Percentiles rank a stretch among this genome's conserved stretches.
Conservation (phyloP, 2,113 vertebrate species). For the Plecotus auritus region DNA sequence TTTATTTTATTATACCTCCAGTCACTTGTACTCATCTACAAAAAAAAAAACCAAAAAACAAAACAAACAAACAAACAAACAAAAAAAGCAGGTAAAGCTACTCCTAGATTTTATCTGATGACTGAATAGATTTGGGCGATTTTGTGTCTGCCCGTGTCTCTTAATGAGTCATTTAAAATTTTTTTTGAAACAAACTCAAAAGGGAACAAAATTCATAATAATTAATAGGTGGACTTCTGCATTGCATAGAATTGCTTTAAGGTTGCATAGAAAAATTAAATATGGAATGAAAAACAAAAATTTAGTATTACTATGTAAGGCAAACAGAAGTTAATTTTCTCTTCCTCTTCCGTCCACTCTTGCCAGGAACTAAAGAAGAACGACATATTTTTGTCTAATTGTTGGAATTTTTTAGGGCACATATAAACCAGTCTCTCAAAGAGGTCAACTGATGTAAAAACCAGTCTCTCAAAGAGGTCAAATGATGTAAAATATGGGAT, state of each 20-base stretch:
- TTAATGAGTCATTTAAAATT: background rate
- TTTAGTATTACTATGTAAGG: background rate
- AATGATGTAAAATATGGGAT: background rate
- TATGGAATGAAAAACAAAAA: background rate
- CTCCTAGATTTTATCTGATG: background rate
- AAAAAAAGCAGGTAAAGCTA: background rate
- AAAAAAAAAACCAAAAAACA: background rate
- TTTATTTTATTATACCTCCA: background rate
- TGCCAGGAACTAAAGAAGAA: background rate
- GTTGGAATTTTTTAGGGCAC: background rate
- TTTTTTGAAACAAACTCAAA: background rate
- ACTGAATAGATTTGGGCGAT: background rate
- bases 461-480: slow-evolving; percentile 1
- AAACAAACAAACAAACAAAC: too few relatives aligned
- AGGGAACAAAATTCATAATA: background rate
- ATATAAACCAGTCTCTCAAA: background rate
- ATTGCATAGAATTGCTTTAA: background rate
- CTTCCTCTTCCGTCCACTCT: background rate
- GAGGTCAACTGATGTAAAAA: slow-evolving; percentile 33
- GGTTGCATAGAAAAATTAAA: background rate
- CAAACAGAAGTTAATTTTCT: background rate
- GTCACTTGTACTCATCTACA: background rate
- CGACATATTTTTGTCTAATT: background rate
- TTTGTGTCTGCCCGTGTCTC: background rate
- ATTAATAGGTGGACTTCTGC: background rate